Base-by-base conservation (phyloP, 2,888 invertebrate genomes). In the Chirona hameri region DNA sequence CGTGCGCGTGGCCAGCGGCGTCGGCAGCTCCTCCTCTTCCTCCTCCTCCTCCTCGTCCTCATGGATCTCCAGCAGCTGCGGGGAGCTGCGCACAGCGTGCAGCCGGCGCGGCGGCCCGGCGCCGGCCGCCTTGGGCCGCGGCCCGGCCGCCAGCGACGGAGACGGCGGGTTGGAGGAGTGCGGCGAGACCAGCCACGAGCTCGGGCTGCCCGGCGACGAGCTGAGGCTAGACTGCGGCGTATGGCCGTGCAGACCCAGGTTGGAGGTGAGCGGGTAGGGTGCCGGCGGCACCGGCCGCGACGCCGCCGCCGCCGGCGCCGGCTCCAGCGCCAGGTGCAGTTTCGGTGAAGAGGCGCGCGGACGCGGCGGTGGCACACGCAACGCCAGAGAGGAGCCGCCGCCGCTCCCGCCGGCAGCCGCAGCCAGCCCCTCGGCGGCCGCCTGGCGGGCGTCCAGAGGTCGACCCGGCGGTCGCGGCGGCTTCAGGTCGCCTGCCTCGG, bases 21-120 rank as follows among this genome's bases (percentile, higher is more conserved):
- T 83, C 83, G 84, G 85, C 83, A 82, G 84, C 82, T 69, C 85
- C 29, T 88, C 88, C 60, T 87, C 88, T 81, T 88, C 88, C 0
- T 88, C 87, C 84, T 91, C 91, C 1, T 90, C 91, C 85, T 93
- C 93, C 86, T 93, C 93, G 86, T 91, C 91, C 83, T 93, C 93
- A 87, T 93, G 93, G 86, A 93, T 93, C 80, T 92, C 88, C 80
- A 85, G 88, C 82, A 91, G 87, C 86, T 91, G 91, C 79, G 87
- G 89, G 84, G 88, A 89, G 84, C 89, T 89, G 84, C 88, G 89
- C 81, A 89, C 89, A 83, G 88, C 87, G 84, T 89, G 88, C 79
- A 90, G 86, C 48, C 86, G 85, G n/a, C 88, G 85, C 27, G 90
- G 3, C 91, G 90, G 10, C 90, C 89, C n/a, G 92, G 91, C 90